Evolutionary conservation across 2,113 vertebrate genomes (phyloP), one percentile per base, ranked within the genome.

Genomic region (Rana temporaria): DNA sequence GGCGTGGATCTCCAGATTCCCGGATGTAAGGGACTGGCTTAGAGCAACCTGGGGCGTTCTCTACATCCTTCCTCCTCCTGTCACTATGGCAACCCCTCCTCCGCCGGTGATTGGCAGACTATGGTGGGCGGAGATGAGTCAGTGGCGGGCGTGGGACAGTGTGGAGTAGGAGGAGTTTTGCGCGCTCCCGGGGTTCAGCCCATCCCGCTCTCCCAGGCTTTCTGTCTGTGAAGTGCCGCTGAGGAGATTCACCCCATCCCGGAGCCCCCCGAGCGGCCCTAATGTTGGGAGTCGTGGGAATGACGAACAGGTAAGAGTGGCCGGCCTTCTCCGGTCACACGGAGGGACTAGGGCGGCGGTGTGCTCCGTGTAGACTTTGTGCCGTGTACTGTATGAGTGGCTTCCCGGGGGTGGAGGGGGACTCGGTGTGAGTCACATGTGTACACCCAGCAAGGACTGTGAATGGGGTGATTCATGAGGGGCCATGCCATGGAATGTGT

Each of bases 301-400:
- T 81, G 79, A 73, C 69, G 69, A 81, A 81, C 79, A 73, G 79
- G 79, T 81, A 73, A 11, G 68, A 26, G 26, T 65, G 16, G 16
- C 32, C 26, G 26, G 26, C 26, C 26, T 30, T 30, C 7, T 38
- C 7, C 34, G 4, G 7, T 38, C 34, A 8, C 34, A 34, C 42
- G 42, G 42, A 1, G 42, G 9, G 6, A 11, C 6, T 0, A 12
- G 6, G 42, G 42, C 42, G 42, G 42, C 9, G 42, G 42, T 14
- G 42, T 48, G 12, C 42, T 11, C 42, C 2, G 42, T 48, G 42
- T 48, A 30, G 1, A 48, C 6, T 8, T 48, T 48, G 11, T 48
- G 14, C 6, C 14, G 6, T 48, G 42, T 1, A 12, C 42, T 12
- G 42, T 1, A 42, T 48, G 42, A 8, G 7, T 48, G 42, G 9